Conservation (phyloP, 2,113 vertebrate genomes). For the Prochilodus magdalenae region DNA sequence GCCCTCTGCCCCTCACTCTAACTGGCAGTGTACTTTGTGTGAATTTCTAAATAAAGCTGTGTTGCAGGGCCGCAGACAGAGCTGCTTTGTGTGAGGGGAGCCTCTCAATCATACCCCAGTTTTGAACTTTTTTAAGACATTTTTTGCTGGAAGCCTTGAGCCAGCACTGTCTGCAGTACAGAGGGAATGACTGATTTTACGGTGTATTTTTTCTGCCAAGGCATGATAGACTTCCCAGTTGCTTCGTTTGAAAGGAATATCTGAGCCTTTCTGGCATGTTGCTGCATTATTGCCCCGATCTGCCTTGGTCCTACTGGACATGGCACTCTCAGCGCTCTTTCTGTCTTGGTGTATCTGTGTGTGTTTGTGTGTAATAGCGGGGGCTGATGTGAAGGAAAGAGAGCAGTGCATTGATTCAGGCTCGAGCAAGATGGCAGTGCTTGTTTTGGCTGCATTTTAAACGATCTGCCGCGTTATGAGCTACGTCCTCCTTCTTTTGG, state of each 20-base stretch:
- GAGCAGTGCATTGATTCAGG: constrained; percentile 60
- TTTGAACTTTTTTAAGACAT: constrained; percentile 69
- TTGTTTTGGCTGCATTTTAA: constrained; percentile 20
- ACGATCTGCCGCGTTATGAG: background rate
- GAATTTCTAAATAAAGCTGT: constrained; percentile 50
- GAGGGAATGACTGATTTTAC: constrained; percentile 76
- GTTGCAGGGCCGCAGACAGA: constrained; percentile 51
- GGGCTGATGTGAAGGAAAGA: constrained; percentile 51
- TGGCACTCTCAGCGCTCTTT: constrained; percentile 15
- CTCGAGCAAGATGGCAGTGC: constrained; percentile 42
- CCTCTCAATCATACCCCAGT: constrained; percentile 66
- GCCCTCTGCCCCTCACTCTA: constrained; percentile 11
- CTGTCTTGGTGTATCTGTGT: constrained; percentile 1
- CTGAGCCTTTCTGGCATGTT: constrained; percentile 71
- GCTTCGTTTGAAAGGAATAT: constrained; percentile 76
- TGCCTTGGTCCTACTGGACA: constrained; percentile 51
- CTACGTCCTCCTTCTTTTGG: background rate
- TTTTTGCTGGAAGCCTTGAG: constrained; percentile 66
- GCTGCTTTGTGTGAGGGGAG: constrained; percentile 67
- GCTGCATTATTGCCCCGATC: constrained; percentile 72
- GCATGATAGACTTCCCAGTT: constrained; percentile 67
- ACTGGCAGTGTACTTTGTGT: constrained; percentile 21
- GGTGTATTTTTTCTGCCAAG: constrained; percentile 70
- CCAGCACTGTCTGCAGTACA: constrained; percentile 71
- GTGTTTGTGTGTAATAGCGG: constrained; percentile 61